Evolutionary conservation across 1,140 invertebrate genomes (phyloP), one percentile per base, ranked within the genome.

Genomic region (Ridgeia piscesae): DNA sequence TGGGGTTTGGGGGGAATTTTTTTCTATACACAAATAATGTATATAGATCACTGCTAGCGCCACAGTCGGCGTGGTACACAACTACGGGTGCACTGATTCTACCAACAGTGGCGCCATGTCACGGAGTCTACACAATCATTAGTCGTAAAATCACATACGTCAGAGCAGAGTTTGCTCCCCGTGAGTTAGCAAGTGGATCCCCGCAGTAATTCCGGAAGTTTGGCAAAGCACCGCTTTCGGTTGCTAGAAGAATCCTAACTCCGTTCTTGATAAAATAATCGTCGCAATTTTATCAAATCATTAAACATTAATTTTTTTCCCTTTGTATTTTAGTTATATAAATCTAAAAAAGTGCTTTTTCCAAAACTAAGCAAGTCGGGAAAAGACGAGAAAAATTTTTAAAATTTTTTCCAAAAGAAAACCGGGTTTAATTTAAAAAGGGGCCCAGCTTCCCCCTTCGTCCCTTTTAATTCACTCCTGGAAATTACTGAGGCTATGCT

Each of bases 401-500:
- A 21, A 21, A 21, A 77, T 21, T 77, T 77, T 14, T 21, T 21
- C 11, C 27, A 21, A 77, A 17, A 21, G 58, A 77, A 21, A 77
- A 77, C 0, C 27, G 58, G 58, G 58, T 77, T 77, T 9, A 77
- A 9, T 77, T 77, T 77, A 77, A 77, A 77, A 77, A 21, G 58
- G 11, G 27, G 58, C 27, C 58, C 11, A 77, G 58, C 48, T 77
- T 91, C 34, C 89, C 90, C 92, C 34, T 92, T 91, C 58, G 92
- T 94, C 94, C 93, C 93, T 94, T 93, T 94, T 93, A 93, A 93
- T 93, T 93, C 93, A 91, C 92, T 92, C 58, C 34, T 88, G 17
- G 91, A 99, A 96, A 99, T 99, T 93, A 99, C 98, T 93, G 99
- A 99, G 96, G 98, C 99, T 94, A 98, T 99, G 98, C 98, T 99